Evolutionary conservation across 2,113 vertebrate genomes (phyloP).

Genomic region (Pituophis catenifer): DNA sequence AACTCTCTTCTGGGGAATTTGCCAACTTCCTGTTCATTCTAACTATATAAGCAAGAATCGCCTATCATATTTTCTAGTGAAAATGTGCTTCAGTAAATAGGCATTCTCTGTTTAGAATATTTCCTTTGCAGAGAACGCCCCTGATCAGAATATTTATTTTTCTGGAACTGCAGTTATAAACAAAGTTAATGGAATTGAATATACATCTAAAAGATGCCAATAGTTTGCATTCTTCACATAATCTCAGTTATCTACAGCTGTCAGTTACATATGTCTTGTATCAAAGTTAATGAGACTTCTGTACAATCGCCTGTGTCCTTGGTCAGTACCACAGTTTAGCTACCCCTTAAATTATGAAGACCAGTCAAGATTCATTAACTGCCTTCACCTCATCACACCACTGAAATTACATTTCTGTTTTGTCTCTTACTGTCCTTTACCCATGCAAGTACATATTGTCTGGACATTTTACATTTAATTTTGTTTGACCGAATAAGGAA

Average conservation of each 20-base stretch:
- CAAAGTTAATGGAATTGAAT: background rate
- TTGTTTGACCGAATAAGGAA: background rate
- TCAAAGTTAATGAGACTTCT: background rate
- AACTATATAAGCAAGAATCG: background rate
- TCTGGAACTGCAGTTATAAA: background rate
- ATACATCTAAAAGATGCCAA: background rate
- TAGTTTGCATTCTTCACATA: background rate
- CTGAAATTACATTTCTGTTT: background rate
- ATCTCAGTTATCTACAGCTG: background rate
- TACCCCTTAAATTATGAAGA: background rate
- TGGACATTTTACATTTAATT: background rate
- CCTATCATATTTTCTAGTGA: background rate
- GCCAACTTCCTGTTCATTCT: slow-evolving; percentile 4
- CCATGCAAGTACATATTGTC: background rate
- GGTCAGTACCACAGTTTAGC: background rate
- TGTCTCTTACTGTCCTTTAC: background rate
- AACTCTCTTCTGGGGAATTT: slow-evolving; percentile 4
- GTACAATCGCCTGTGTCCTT: background rate
- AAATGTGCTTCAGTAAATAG: background rate
- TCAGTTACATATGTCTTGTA: background rate
- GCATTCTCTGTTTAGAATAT: background rate
- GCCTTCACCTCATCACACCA: background rate
- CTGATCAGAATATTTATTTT: slow-evolving; percentile 9
- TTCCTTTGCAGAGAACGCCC: background rate
- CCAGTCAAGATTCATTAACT: background rate